Conservation (phyloP, 1,140 invertebrate genomes). For the Diorhabda elongata region DNA sequence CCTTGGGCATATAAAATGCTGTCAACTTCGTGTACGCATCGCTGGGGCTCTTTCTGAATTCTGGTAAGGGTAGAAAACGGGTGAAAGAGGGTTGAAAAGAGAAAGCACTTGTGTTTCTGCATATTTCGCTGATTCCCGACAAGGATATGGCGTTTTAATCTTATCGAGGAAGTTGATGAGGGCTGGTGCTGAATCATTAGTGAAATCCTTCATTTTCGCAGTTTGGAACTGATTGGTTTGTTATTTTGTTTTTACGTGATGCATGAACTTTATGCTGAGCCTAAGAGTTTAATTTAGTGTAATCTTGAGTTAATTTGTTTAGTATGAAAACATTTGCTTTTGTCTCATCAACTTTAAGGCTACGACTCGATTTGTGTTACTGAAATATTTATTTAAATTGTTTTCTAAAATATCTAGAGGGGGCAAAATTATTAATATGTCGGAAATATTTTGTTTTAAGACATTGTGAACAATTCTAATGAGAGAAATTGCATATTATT, state of each 20-base stretch:
- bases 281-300: not conserved
- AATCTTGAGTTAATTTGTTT: not conserved
- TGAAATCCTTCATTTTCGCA: not conserved
- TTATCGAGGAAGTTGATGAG: slow-evolving; percentile 4
- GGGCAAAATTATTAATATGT: too few species aligned
- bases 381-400: too few species aligned
- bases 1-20: not conserved
- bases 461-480: too few species aligned
- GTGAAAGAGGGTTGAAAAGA: not conserved
- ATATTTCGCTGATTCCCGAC: slow-evolving; percentile 13
- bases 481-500: too few species aligned
- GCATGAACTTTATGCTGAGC: not conserved
- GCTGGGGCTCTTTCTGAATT: slow-evolving; percentile 5
- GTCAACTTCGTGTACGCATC: slow-evolving; percentile 8
- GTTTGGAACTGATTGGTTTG: not conserved
- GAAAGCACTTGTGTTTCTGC: slow-evolving; percentile 12
- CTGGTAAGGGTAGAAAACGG: not conserved
- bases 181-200: not conserved
- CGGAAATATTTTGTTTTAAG: too few species aligned
- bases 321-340: not conserved
- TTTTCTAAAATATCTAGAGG: too few species aligned
- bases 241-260: not conserved
- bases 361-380: too few species aligned
- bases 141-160: slow-evolving; percentile 7
- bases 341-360: not conserved